Percentiles rank a stretch among this genome's conserved stretches.
phyloP scores from a whole-genome alignment of 2,888 invertebrate species.

The Campoletis raptor region DNA sequence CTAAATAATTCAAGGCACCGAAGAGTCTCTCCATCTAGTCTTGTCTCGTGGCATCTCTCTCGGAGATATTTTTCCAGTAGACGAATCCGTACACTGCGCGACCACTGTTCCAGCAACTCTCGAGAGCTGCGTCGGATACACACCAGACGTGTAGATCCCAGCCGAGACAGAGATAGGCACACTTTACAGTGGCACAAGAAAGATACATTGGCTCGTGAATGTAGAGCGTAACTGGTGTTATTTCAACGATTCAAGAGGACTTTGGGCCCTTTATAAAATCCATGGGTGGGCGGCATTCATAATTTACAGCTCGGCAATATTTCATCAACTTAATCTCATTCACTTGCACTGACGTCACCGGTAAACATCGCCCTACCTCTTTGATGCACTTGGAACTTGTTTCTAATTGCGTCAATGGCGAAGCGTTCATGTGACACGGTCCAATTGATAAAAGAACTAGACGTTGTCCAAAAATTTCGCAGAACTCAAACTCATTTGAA shows the following conservation, averaged over 20 bases:
- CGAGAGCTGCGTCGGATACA: conserved; percentile 56
- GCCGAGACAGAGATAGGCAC: conserved; percentile 40
- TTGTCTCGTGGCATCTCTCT: not conserved
- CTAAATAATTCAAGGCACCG: conserved; percentile 62
- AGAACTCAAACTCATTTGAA: not conserved
- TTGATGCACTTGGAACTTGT: conserved; percentile 32
- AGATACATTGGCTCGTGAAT: conserved; percentile 17
- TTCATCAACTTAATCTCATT: conserved; percentile 78
- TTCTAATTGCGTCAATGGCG: conserved; percentile 31
- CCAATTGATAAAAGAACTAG: not conserved
- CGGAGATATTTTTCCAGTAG: conserved; percentile 50
- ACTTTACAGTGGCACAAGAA: not conserved
- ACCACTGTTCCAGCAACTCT: conserved; percentile 50
- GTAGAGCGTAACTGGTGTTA: conserved; percentile 73
- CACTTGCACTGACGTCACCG: conserved; percentile 77
- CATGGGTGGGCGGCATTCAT: conserved; percentile 78
- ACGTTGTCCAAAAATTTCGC: not conserved
- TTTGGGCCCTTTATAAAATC: conserved; percentile 68
- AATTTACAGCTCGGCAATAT: conserved; percentile 77
- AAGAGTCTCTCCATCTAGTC: conserved; percentile 5
- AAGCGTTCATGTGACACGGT: not conserved
- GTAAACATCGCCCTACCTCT: not conserved
- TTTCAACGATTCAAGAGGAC: conserved; percentile 79
- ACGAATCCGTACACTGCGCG: conserved; percentile 1
- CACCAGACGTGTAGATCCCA: conserved; percentile 44